Evolutionary conservation across 2,113 vertebrate genomes (phyloP).

Genomic region (Speoplatyrhinus poulsoni): DNA sequence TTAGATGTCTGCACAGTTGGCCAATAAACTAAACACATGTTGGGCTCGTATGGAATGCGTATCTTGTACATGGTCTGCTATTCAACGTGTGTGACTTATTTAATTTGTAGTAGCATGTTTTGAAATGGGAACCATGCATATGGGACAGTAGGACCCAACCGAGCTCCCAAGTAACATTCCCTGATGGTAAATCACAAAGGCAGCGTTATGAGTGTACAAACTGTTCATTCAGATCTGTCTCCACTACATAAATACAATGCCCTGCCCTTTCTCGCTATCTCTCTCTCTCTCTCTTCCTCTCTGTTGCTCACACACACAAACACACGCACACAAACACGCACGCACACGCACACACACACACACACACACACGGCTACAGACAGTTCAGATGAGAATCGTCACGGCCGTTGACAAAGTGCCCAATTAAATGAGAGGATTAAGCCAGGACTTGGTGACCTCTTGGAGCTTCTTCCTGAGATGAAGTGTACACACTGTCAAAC

Average conservation of each 20-base stretch:
- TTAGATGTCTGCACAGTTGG: conserved; percentile 48
- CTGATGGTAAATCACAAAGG: conserved; percentile 44
- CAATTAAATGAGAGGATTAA: conserved; percentile 83
- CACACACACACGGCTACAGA: conserved; percentile 44
- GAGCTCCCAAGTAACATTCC: background rate
- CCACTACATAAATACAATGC: conserved; percentile 8
- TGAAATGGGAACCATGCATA: conserved; percentile 1
- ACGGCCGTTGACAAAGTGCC: conserved; percentile 73
- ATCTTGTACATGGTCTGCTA: conserved; percentile 13
- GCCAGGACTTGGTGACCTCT: conserved; percentile 80
- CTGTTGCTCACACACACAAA: no score
- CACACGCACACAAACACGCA: background rate
- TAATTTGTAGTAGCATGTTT: conserved; percentile 10
- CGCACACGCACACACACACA: background rate
- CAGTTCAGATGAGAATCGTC: conserved; percentile 79
- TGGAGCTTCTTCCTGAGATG: conserved; percentile 74
- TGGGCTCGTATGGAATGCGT: conserved; percentile 15
- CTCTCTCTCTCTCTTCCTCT: background rate
- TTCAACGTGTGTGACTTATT: conserved; percentile 24
- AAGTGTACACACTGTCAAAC: conserved; percentile 77
- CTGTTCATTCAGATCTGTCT: conserved; percentile 26
- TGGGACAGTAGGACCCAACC: background rate
- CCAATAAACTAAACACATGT: conserved; percentile 78
- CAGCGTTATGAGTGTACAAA: conserved; percentile 28
- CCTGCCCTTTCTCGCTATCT: background rate